phyloP scores from a whole-genome alignment of 1,140 invertebrate genomes.

The Drosophila kohkoa region DNA sequence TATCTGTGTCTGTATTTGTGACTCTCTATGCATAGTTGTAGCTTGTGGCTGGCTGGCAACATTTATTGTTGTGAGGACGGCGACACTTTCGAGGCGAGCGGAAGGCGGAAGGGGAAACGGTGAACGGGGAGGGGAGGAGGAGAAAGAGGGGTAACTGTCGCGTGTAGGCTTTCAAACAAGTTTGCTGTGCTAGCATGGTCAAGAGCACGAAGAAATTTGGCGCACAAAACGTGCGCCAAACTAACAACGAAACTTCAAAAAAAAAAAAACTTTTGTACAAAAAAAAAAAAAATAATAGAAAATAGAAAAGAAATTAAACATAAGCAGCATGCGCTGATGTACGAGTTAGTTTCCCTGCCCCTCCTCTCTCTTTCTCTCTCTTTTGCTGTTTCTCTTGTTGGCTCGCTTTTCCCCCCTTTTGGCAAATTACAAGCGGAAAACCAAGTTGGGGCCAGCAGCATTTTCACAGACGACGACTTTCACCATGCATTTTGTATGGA shows the following conservation, averaged over 20 bases:
- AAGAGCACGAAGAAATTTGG: slow-evolving; percentile 45
- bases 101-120: background rate
- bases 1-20: slow-evolving; percentile 1
- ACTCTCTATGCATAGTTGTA: no score
- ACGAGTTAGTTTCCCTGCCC: background rate
- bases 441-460: slow-evolving; percentile 25
- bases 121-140: background rate
- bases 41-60: background rate
- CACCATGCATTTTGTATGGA: slow-evolving; percentile 22
- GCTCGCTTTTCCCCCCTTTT: background rate
- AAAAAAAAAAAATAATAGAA: slow-evolving; percentile 16
- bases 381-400: background rate
- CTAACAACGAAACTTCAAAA: background rate
- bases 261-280: background rate
- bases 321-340: slow-evolving; percentile 29
- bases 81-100: slow-evolving; percentile 2
- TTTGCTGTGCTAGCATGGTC: slow-evolving; percentile 48
- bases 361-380: background rate
- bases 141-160: slow-evolving; percentile 2
- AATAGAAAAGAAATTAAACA: slow-evolving; percentile 55
- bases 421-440: slow-evolving; percentile 30
- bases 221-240: slow-evolving; percentile 46
- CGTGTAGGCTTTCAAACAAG: slow-evolving; percentile 50
- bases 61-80: slow-evolving; percentile 23
- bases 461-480: slow-evolving; percentile 40